A percentile compares a stretch with the other conserved stretches of the same genome.
These are phyloP conservation scores for Cosmorhoe ocellata DNA, from an alignment of 2,888 invertebrate genomes.

Conservation along the genomic window DNA sequence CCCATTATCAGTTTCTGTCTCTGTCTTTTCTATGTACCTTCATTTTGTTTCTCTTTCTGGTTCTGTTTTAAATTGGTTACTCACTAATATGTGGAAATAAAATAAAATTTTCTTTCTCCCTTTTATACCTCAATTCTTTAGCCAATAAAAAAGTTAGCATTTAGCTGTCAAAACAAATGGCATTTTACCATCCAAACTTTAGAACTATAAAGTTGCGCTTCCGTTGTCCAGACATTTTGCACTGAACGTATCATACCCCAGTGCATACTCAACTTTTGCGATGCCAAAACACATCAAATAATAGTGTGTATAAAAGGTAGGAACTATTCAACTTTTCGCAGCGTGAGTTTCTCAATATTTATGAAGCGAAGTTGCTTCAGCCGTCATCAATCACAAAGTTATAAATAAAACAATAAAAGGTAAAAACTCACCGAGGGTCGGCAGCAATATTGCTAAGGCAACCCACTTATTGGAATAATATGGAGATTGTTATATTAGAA, in stretches of 20 bases:
- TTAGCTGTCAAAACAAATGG: background rate
- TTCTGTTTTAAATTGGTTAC: too few species aligned
- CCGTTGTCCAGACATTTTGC: constrained; percentile 3
- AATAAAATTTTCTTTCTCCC: too few species aligned
- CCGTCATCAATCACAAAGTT: constrained; percentile 82
- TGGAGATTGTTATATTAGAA: constrained; percentile 79
- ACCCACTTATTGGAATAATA: constrained; percentile 82
- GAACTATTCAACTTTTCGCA: constrained; percentile 60
- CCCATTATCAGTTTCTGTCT: too few species aligned
- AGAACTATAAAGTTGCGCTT: background rate
- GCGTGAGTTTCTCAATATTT: constrained; percentile 77
- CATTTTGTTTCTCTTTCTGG: too few species aligned
- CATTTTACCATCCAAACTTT: background rate
- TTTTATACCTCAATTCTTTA: background rate
- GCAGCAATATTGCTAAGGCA: constrained; percentile 70
- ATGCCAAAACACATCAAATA: constrained; percentile 17
- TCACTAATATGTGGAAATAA: too few species aligned
- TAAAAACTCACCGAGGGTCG: constrained; percentile 77
- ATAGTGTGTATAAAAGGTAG: constrained; percentile 24
- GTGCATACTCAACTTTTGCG: constrained; percentile 14
- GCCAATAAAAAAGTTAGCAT: background rate
- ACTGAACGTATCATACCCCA: constrained; percentile 6
- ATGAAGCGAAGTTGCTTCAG: constrained; percentile 74
- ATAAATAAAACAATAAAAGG: constrained; percentile 83
- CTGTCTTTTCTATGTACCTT: too few species aligned